These are phyloP conservation scores for Ophthalmotilapia sp. DNA, from an alignment of 2,113 vertebrate species.

Conservation along the genomic window DNA sequence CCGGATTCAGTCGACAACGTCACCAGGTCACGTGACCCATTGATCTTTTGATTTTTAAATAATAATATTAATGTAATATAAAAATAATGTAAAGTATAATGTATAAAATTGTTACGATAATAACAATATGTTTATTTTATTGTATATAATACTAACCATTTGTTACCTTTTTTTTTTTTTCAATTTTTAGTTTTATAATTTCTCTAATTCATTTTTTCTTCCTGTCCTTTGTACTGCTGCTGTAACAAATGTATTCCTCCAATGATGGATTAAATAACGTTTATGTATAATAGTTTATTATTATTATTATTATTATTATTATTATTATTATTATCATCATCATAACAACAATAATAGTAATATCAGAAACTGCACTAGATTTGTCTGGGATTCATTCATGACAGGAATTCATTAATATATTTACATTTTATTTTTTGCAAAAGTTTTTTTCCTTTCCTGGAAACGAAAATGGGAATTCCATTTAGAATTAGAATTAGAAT, in stretches of 20 bases:
- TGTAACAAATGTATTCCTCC: background rate
- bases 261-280: background rate
- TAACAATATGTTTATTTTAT: background rate
- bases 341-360: background rate
- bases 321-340: fast-evolving
- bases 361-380: background rate
- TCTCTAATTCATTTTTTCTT: background rate
- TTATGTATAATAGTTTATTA: background rate
- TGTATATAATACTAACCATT: background rate
- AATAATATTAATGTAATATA: background rate
- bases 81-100: background rate
- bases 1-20: background rate
- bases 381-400: background rate
- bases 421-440: background rate
- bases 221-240: too few relatives aligned
- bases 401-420: background rate
- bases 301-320: background rate
- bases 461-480: background rate
- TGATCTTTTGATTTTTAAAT: background rate
- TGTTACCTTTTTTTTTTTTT: background rate
- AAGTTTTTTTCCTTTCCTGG: background rate
- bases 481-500: too few relatives aligned
- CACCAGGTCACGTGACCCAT: background rate
- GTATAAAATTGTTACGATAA: background rate
- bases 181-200: background rate